These are phyloP conservation scores for Rhinoraja longicauda DNA, from an alignment of 2,797 vertebrate species.

Conservation along the genomic window DNA sequence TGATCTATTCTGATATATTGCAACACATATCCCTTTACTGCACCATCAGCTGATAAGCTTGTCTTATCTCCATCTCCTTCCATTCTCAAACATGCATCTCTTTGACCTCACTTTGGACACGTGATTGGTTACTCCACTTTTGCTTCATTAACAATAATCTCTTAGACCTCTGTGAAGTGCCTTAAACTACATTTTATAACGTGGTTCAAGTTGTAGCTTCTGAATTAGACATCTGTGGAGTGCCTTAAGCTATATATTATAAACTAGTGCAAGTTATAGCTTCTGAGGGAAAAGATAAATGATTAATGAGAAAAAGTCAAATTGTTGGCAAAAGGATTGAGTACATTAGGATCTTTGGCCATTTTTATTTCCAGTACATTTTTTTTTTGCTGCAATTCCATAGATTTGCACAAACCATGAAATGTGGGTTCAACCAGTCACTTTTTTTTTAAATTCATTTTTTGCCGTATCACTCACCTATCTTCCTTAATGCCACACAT, in stretches of 20 bases:
- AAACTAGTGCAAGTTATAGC: background rate
- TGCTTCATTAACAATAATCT: background rate
- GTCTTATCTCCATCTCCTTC: background rate
- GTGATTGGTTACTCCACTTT: background rate
- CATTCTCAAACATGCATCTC: background rate
- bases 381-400: background rate
- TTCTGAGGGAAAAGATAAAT: background rate
- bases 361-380: background rate
- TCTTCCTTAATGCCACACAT: constrained; percentile 69
- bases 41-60: background rate
- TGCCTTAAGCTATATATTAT: background rate
- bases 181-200: too few relatives aligned
- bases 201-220: too few relatives aligned
- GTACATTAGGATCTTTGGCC: background rate
- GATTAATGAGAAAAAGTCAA: background rate
- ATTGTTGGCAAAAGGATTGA: background rate
- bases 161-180: background rate
- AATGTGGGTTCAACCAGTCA: background rate
- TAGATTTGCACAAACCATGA: background rate
- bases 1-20: background rate
- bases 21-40: background rate
- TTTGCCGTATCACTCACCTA: constrained; percentile 56
- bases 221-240: background rate
- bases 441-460: background rate
- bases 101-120: background rate